These are phyloP conservation scores for Hydraecia micacea DNA, from an alignment of 2,888 invertebrate species.

Conservation along the genomic window DNA sequence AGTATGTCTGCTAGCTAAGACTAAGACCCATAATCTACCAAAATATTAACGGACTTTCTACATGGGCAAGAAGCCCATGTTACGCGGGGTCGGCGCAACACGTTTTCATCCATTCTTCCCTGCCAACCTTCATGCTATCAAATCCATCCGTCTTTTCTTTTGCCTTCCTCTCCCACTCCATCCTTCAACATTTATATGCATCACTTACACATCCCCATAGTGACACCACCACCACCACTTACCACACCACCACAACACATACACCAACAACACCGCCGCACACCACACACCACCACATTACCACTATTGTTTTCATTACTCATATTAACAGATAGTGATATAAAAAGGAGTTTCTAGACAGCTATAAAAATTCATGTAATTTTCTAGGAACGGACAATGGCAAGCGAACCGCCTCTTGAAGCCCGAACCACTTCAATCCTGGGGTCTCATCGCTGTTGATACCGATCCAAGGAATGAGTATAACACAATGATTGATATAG, in stretches of 20 bases:
- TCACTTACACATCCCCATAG: no score
- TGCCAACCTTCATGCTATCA: no score
- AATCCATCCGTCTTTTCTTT: no score
- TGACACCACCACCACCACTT: no score
- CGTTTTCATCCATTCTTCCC: no score
- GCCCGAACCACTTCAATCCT: constrained; percentile 75
- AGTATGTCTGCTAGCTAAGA: neutral
- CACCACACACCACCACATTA: no score
- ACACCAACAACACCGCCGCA: no score
- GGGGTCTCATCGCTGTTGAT: constrained; percentile 83
- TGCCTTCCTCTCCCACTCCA: no score
- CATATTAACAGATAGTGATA: neutral
- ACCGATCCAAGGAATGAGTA: constrained; percentile 69
- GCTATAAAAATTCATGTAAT: constrained; percentile 1
- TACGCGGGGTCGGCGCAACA: no score
- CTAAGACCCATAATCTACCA: neutral
- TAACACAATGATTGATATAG: constrained; percentile 64
- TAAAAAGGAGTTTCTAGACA: neutral
- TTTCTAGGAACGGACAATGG: constrained; percentile 80
- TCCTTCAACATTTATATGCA: no score
- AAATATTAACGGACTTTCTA: neutral
- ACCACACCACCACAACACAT: no score
- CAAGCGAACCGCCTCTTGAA: constrained; percentile 86
- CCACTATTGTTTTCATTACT: neutral
- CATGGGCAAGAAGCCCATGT: no score